These are phyloP conservation scores for Achlya flavicornis DNA, from an alignment of 2,888 invertebrate genomes.

Conservation along the genomic window DNA sequence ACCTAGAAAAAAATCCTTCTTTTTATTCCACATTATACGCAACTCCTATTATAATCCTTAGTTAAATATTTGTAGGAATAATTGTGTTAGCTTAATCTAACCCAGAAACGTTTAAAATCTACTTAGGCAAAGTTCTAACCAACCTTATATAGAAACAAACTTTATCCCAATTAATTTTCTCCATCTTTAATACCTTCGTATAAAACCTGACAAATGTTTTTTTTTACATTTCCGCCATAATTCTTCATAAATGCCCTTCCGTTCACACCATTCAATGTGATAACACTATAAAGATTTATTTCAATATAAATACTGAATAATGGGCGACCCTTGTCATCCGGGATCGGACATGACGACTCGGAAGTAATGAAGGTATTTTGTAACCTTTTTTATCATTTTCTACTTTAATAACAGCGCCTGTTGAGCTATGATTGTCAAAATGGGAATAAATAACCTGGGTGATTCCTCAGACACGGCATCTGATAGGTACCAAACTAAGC, in stretches of 20 bases:
- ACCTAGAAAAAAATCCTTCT: too few species aligned
- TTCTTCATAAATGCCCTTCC: constrained; percentile 19
- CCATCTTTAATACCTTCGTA: background rate
- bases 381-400: constrained; percentile 25
- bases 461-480: too few species aligned
- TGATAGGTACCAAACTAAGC: too few species aligned
- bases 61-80: too few species aligned
- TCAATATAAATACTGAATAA: constrained; percentile 48
- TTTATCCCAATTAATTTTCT: background rate
- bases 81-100: too few species aligned
- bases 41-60: too few species aligned
- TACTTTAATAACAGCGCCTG: constrained; percentile 14
- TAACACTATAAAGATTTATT: constrained; percentile 24
- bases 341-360: constrained; percentile 37
- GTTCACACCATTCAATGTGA: constrained; percentile 10
- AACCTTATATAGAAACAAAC: background rate
- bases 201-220: background rate
- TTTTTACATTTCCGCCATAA: background rate
- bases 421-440: background rate
- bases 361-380: constrained; percentile 34
- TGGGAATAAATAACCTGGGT: too few species aligned
- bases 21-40: too few species aligned
- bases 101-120: too few species aligned
- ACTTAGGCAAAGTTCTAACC: background rate
- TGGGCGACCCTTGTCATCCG: constrained; percentile 44